These are phyloP conservation scores for Australoheros facetus DNA, from an alignment of 2,797 vertebrate species.

Conservation along the genomic window DNA sequence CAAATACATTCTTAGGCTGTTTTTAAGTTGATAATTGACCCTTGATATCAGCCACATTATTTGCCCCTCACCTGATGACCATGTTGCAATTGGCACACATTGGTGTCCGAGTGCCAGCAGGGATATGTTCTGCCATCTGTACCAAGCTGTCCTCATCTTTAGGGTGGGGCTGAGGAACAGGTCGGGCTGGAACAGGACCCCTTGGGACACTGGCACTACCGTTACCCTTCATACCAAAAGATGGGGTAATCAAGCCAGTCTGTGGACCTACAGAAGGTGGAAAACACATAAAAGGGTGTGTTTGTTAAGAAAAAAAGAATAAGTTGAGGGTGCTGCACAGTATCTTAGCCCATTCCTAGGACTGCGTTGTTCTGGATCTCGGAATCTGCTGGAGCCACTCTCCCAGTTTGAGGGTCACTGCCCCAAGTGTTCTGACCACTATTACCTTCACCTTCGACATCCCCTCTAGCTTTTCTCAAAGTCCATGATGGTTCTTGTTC, in stretches of 20 bases:
- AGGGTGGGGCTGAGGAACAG: slow-evolving; percentile 75
- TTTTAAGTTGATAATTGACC: neutral
- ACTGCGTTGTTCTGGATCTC: too few relatives aligned
- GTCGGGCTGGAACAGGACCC: slow-evolving; percentile 61
- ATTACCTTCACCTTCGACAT: too few relatives aligned
- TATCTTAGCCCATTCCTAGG: too few relatives aligned
- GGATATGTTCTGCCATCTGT: slow-evolving; percentile 95
- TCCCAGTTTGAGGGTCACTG: too few relatives aligned
- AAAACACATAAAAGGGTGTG: neutral
- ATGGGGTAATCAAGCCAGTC: slow-evolving; percentile 68
- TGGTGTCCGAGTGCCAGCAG: slow-evolving; percentile 92
- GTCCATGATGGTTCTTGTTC: too few relatives aligned
- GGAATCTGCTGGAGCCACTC: too few relatives aligned
- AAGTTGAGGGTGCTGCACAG: too few relatives aligned
- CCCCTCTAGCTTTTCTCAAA: too few relatives aligned
- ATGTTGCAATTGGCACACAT: slow-evolving; percentile 94
- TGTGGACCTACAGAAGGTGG: slow-evolving; percentile 48
- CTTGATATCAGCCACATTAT: neutral
- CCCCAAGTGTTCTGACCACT: too few relatives aligned
- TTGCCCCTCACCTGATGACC: slow-evolving; percentile 88
- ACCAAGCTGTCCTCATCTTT: slow-evolving; percentile 89
- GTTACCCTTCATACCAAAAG: slow-evolving; percentile 81
- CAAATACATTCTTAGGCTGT: neutral
- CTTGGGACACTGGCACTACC: slow-evolving; percentile 58
- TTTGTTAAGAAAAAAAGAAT: neutral